phyloP scores from a whole-genome alignment of 2,888 invertebrate species.

The Trissolcus brochymenae region DNA sequence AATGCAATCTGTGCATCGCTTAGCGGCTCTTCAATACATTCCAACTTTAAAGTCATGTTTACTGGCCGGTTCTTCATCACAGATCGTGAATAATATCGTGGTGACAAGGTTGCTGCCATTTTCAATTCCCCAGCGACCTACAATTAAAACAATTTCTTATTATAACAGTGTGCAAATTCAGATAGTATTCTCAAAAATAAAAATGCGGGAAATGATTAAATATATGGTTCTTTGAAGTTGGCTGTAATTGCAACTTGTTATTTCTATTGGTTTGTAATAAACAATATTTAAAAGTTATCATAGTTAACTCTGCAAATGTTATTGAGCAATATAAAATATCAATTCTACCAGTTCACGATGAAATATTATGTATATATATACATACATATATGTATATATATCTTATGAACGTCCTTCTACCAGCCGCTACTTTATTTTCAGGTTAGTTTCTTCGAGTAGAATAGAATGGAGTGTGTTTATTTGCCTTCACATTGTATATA shows the following conservation, averaged over 20 bases:
- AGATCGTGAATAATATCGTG: slow-evolving; percentile 65
- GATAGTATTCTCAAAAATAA: not conserved
- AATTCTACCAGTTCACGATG: too few species aligned
- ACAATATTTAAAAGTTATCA: too few species aligned
- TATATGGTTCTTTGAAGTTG: not conserved
- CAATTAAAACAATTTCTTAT: not conserved
- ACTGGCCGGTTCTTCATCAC: slow-evolving; percentile 64
- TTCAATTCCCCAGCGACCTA: not conserved
- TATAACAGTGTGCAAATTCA: not conserved
- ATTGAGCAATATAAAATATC: too few species aligned
- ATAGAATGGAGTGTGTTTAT: too few species aligned
- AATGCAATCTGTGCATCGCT: slow-evolving; percentile 73
- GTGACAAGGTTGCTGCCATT: slow-evolving; percentile 63
- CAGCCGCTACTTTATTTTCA: not conserved
- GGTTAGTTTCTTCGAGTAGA: not conserved
- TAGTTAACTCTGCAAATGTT: too few species aligned
- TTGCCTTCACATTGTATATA: too few species aligned
- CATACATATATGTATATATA: too few species aligned
- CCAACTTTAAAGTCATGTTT: slow-evolving; percentile 74
- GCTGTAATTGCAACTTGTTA: not conserved
- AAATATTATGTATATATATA: too few species aligned
- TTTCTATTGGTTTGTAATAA: too few species aligned
- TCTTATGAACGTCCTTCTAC: too few species aligned
- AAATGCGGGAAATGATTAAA: not conserved
- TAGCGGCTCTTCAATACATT: slow-evolving; percentile 77